Conservation (phyloP, 2,113 vertebrate genomes). For the Ptyas mucosa region DNA sequence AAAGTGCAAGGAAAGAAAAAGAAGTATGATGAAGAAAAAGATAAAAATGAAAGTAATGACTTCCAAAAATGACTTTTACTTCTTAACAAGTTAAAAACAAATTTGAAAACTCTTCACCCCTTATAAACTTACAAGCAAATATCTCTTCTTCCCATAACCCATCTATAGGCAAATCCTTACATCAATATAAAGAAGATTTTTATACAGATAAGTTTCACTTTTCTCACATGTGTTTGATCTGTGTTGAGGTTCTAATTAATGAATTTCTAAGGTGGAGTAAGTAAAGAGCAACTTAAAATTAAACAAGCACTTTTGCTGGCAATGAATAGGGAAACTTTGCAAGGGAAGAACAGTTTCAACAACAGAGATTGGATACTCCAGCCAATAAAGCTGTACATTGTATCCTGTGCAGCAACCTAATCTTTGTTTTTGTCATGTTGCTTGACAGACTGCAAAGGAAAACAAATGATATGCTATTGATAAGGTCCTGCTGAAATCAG, state of each 20-base stretch:
- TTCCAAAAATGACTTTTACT: background rate
- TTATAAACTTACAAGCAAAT: background rate
- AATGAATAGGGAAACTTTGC: background rate
- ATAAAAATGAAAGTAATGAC: background rate
- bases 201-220: background rate
- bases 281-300: background rate
- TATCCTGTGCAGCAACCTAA: background rate
- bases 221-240: background rate
- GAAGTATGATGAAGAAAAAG: background rate
- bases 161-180: background rate
- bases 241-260: background rate
- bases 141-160: background rate
- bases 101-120: background rate
- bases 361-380: background rate
- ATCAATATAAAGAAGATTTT: background rate
- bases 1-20: background rate
- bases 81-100: background rate
- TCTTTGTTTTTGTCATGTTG: background rate
- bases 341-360: background rate
- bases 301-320: background rate
- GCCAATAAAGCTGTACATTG: background rate
- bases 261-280: background rate
- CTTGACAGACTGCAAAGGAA: background rate
- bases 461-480: background rate
- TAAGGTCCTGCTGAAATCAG: background rate